Conservation (phyloP, 2,888 invertebrate species). For the Azorinus chamasolen region DNA sequence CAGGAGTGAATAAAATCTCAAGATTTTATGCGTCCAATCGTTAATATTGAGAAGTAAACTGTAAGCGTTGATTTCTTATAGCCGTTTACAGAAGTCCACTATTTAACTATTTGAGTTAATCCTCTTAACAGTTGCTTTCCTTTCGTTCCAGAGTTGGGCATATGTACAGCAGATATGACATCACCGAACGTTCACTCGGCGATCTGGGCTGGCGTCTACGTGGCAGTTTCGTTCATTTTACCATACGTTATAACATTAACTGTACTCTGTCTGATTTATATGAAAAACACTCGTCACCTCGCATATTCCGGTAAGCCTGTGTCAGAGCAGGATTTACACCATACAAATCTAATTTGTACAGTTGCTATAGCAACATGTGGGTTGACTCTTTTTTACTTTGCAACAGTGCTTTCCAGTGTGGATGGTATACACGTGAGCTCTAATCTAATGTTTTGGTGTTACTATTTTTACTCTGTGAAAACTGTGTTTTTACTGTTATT, state of each 20-base stretch:
- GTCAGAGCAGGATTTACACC: slow-evolving; percentile 23
- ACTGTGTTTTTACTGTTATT: slow-evolving; percentile 16
- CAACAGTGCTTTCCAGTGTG: slow-evolving; percentile 22
- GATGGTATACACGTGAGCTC: slow-evolving; percentile 20
- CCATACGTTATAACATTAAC: slow-evolving; percentile 51
- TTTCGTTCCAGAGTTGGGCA: slow-evolving; percentile 59
- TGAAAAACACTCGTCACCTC: slow-evolving; percentile 22
- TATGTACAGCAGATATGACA: slow-evolving; percentile 59
- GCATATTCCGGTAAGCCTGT: slow-evolving; percentile 29
- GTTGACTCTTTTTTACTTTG: slow-evolving; percentile 25
- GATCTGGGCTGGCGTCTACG: slow-evolving; percentile 59
- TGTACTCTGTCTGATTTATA: slow-evolving; percentile 46
- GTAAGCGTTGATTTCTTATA: no score
- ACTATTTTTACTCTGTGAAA: slow-evolving; percentile 26
- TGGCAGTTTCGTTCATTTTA: slow-evolving; percentile 9
- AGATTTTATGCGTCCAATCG: no score
- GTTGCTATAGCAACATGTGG: slow-evolving; percentile 29
- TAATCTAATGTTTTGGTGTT: slow-evolving; percentile 14
- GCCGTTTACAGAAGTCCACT: no score
- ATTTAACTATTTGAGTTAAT: no score
- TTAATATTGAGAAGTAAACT: no score
- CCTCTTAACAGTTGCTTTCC: no score
- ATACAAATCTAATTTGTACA: slow-evolving; percentile 35
- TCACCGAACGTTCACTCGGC: slow-evolving; percentile 60
- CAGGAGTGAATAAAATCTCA: no score